Conservation (phyloP, 1,140 invertebrate genomes). For the Drosophila ohnishii region DNA sequence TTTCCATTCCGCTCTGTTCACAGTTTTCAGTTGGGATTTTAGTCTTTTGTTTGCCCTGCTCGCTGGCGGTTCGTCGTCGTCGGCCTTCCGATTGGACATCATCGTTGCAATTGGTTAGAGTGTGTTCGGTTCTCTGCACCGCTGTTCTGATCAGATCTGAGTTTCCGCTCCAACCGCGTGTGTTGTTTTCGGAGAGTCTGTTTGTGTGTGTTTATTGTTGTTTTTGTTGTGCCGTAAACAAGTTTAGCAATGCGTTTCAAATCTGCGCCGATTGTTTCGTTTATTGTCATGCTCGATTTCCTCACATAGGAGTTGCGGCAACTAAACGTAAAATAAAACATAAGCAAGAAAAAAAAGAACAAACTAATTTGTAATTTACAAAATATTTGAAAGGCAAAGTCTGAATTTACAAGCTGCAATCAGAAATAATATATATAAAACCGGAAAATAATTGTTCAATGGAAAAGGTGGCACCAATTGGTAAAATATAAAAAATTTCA, state of each 20-base stretch:
- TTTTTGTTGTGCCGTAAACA: slow-evolving; percentile 53
- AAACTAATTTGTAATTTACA: slow-evolving; percentile 22
- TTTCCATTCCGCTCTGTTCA: slow-evolving; percentile 19
- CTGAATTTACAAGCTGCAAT: neutral
- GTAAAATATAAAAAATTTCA: neutral
- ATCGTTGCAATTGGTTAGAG: slow-evolving; percentile 39
- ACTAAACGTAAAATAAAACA: slow-evolving; percentile 27
- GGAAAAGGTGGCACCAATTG: neutral
- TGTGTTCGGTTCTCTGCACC: slow-evolving; percentile 40
- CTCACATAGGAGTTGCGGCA: slow-evolving; percentile 28
- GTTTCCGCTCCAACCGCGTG: slow-evolving; percentile 25
- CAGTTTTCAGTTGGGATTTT: slow-evolving; percentile 26
- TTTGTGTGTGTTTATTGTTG: slow-evolving; percentile 17
- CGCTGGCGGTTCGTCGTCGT: slow-evolving; percentile 55
- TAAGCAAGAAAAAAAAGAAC: slow-evolving; percentile 28
- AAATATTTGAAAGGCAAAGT: slow-evolving; percentile 16
- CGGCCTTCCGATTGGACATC: slow-evolving; percentile 23
- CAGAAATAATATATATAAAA: neutral
- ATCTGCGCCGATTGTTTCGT: slow-evolving; percentile 64
- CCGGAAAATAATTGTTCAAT: neutral
- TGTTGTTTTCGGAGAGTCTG: slow-evolving; percentile 12
- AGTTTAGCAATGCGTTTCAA: slow-evolving; percentile 73
- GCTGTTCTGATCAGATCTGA: slow-evolving; percentile 41
- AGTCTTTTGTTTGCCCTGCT: slow-evolving; percentile 71
- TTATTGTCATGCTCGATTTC: slow-evolving; percentile 72